Percentiles rank a stretch among this genome's conserved stretches.
These are phyloP conservation scores for Varanus komodoensis DNA, from an alignment of 2,113 vertebrate genomes.

Conservation along the genomic window DNA sequence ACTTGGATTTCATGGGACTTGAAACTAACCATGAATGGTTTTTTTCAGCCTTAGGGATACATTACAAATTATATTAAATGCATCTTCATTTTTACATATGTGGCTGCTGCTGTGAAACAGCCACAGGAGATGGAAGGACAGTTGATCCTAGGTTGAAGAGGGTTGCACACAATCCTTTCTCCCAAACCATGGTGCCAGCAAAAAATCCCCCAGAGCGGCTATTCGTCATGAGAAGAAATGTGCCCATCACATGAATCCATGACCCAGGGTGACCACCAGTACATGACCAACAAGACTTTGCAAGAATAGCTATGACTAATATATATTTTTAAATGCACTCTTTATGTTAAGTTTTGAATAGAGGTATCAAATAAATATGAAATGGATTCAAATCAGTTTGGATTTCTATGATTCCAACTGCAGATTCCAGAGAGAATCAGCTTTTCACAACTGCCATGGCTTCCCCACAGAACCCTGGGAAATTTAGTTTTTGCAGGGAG, in stretches of 20 bases:
- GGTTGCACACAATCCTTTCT: background rate
- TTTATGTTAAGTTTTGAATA: no score
- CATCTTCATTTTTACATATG: background rate
- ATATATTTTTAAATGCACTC: no score
- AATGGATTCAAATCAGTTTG: no score
- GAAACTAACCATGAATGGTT: background rate
- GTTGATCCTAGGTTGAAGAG: no score
- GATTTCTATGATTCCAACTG: no score
- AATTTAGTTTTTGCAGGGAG: no score
- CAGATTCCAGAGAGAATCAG: no score
- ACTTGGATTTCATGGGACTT: background rate
- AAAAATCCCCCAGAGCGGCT: background rate
- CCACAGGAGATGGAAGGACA: no score
- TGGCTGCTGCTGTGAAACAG: background rate
- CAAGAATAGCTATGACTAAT: background rate
- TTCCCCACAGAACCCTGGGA: no score
- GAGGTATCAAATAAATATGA: no score
- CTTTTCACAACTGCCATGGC: no score
- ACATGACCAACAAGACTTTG: background rate
- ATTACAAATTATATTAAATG: background rate
- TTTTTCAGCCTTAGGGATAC: background rate
- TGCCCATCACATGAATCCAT: background rate
- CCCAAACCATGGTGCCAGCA: background rate
- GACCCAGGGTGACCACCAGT: background rate
- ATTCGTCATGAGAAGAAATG: no score